phyloP scores from a whole-genome alignment of 2,113 vertebrate species.

The Phyllopteryx taeniolatus region DNA sequence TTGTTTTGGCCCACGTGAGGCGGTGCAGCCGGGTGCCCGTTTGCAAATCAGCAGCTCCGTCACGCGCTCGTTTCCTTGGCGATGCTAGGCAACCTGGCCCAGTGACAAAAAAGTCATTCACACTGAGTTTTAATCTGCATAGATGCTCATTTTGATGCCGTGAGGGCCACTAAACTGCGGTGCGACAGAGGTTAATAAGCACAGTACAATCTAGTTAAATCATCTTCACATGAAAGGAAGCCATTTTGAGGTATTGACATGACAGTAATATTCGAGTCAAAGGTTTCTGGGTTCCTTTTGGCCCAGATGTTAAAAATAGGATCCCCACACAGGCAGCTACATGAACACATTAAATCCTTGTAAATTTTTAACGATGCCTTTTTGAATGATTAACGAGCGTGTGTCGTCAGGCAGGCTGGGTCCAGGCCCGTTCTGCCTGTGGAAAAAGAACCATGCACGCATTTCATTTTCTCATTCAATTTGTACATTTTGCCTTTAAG shows the following conservation, averaged over 20 bases:
- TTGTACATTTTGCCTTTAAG: too few relatives aligned
- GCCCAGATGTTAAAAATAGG: constrained; percentile 69
- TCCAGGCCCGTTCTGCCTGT: constrained; percentile 22
- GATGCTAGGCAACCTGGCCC: constrained; percentile 51
- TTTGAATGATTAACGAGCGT: constrained; percentile 65
- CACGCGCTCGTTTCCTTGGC: constrained; percentile 60
- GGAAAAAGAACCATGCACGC: constrained; percentile 5
- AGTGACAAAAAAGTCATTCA: constrained; percentile 11
- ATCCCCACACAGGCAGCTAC: constrained; percentile 49
- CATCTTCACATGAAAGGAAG: neutral
- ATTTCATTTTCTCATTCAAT: neutral
- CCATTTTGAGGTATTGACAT: neutral
- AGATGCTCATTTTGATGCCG: too few relatives aligned
- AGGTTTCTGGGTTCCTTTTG: constrained; percentile 7
- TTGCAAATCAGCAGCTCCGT: constrained; percentile 61
- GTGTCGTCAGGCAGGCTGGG: constrained; percentile 28
- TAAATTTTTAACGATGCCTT: constrained; percentile 67
- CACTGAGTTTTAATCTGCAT: constrained; percentile 14
- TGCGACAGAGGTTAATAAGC: neutral
- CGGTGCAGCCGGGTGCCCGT: constrained; percentile 37
- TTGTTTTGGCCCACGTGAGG: neutral
- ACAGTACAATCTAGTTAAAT: neutral
- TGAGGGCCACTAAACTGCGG: neutral
- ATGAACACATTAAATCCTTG: constrained; percentile 51
- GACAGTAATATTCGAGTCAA: neutral